Conservation (phyloP, 2,888 invertebrate species). For the Congeria kusceri region DNA sequence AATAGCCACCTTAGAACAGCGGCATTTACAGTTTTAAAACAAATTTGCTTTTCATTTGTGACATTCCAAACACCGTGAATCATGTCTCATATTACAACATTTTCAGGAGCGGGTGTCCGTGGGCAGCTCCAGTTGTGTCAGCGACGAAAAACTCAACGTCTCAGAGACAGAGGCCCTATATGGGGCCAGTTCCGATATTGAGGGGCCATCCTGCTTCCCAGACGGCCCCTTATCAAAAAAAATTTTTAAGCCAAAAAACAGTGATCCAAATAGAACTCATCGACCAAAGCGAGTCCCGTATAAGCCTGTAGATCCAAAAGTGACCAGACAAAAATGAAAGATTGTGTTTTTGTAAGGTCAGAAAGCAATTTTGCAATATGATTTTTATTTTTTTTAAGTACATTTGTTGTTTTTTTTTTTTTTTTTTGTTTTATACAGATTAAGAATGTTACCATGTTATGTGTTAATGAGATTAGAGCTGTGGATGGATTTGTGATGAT, state of each 20-base stretch:
- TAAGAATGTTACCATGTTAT: no score
- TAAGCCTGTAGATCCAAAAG: slow-evolving; percentile 66
- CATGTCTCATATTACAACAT: no score
- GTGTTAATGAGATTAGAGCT: no score
- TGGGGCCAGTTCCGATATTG: slow-evolving; percentile 58
- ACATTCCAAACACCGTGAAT: not conserved
- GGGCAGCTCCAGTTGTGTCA: slow-evolving; percentile 62
- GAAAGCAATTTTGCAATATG: no score
- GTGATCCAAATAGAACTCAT: slow-evolving; percentile 49
- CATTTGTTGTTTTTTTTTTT: no score
- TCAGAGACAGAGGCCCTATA: slow-evolving; percentile 78
- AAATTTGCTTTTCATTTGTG: not conserved
- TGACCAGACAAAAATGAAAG: slow-evolving; percentile 13
- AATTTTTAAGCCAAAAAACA: slow-evolving; percentile 68
- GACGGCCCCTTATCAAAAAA: slow-evolving; percentile 64
- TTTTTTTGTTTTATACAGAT: no score
- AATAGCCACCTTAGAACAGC: not conserved
- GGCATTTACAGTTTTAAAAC: not conserved
- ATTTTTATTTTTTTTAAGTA: no score
- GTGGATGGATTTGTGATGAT: no score
- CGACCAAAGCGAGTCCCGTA: slow-evolving; percentile 68
- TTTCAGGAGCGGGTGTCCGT: slow-evolving; percentile 76
- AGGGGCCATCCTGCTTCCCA: slow-evolving; percentile 55
- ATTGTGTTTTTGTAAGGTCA: no score
- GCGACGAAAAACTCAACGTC: slow-evolving; percentile 79